Evolutionary conservation across 2,113 vertebrate genomes (phyloP), one percentile per base, ranked within the genome.

Genomic region (Coturnix japonica): DNA sequence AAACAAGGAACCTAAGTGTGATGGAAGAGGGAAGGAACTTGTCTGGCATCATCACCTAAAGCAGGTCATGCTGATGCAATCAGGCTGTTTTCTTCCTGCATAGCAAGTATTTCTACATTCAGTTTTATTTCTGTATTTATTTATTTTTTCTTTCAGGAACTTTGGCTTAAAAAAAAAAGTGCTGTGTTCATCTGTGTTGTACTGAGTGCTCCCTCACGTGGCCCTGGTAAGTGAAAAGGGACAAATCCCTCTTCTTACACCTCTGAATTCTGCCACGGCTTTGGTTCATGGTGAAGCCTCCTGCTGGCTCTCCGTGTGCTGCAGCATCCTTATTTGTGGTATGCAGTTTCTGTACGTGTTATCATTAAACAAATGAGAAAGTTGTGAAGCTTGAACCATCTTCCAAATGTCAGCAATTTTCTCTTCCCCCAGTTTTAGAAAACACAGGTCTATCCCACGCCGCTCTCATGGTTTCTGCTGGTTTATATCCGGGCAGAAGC

Each of bases 401-500:
- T 60, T 30, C 11, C 11, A 83, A 94, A 57, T 31, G 15, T 19
- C 1, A 2, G 4, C 41, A 13, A 13, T 49, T 71, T 56, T 47
- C 14, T 60, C 39, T 31, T 4, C 41, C 25, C 51, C 20, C 59
- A 41, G 1, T 74, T 75, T 86, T 49, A 66, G 53, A 14, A 79
- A 66, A 14, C 20, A 69, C 20, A 57, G 26, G 46, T 46, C 83
- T 63, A 56, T 35, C 25, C 11, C 25, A 0, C 14, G 16, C 44
- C 39, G 21, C 23, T 64, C 63, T 65, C 37, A 6, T 33, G 21
- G 57, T 56, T 91, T 22, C 57, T 28, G 75, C 59, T 82, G 74
- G 69, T 90, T 87, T 64, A 22, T 60, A 75, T 67, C 61, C 81
- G 72, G 54, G 86, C 53, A 94, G 87, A 79, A 93, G 73, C 80